A percentile compares a stretch with the other conserved stretches of the same genome.
phyloP scores from a whole-genome alignment of 1,140 invertebrate species.

The Lasioglossum baleicum region DNA sequence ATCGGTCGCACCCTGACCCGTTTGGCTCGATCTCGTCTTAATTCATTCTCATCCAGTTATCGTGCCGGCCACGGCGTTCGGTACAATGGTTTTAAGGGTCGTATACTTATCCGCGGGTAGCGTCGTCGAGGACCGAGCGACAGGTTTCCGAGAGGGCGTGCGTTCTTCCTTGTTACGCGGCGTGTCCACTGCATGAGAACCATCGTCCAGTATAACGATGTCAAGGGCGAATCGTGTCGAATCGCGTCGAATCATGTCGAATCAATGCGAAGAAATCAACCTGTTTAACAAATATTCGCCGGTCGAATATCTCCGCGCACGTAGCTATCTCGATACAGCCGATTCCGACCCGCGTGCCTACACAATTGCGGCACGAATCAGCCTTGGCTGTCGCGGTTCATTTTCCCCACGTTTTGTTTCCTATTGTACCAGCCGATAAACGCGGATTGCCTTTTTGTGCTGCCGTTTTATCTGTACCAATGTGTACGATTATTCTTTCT shows the following conservation, averaged over 20 bases:
- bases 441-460: too few relatives aligned
- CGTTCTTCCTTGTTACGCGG: neutral
- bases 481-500: too few relatives aligned
- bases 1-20: neutral
- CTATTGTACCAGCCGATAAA: too few relatives aligned
- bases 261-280: constrained; percentile 52
- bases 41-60: neutral
- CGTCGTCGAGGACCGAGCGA: neutral
- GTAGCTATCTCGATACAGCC: neutral
- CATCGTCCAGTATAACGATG: constrained; percentile 46
- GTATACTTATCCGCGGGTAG: neutral
- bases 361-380: constrained; percentile 24
- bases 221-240: constrained; percentile 45
- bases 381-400: constrained; percentile 1
- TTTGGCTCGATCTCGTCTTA: neutral
- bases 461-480: too few relatives aligned
- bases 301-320: neutral
- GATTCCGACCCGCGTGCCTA: constrained; percentile 7
- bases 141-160: neutral
- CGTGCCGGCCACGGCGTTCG: neutral
- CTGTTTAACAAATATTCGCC: constrained; percentile 55
- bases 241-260: neutral
- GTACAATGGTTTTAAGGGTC: neutral
- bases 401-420: neutral
- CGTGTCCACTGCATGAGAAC: constrained; percentile 14